A percentile compares a stretch with the other conserved stretches of the same genome.
These are phyloP conservation scores for Aurelia coerulea DNA, from an alignment of 30 jellyfish, hydroid and myxozoan species.

Conservation along the genomic window DNA sequence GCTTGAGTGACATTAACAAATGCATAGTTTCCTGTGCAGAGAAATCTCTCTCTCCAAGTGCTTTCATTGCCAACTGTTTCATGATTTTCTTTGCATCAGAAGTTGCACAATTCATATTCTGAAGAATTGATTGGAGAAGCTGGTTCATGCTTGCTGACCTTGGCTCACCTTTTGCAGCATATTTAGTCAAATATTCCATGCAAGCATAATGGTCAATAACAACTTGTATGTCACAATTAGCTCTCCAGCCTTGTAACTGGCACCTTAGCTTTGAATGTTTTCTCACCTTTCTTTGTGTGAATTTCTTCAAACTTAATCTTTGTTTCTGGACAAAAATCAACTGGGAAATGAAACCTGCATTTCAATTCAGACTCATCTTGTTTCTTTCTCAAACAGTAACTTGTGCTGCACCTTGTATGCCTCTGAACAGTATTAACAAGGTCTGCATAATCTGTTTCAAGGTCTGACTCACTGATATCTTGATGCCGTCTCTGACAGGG, in stretches of 20 bases:
- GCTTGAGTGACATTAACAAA: no score
- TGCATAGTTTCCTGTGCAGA: slow-evolving; percentile 35
- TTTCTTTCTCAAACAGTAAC: no score
- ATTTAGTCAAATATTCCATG: slow-evolving; percentile 46
- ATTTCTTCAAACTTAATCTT: no score
- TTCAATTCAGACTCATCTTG: no score
- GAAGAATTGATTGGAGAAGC: no score
- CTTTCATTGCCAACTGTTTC: slow-evolving; percentile 5
- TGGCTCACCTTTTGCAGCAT: slow-evolving; percentile 60
- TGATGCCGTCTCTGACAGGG: slow-evolving; percentile 17
- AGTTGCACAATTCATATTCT: no score
- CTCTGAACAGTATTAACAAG: slow-evolving; percentile 44
- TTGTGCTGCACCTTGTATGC: no score
- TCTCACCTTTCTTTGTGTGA: no score
- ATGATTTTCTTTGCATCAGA: slow-evolving; percentile 5
- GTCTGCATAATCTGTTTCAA: slow-evolving; percentile 18
- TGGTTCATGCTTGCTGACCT: not conserved
- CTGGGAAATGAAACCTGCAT: no score
- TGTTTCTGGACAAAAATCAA: no score
- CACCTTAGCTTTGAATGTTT: not conserved
- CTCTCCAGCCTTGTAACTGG: slow-evolving; percentile 58
- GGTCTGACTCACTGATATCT: not conserved
- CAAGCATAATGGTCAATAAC: slow-evolving; percentile 35
- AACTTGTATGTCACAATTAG: slow-evolving; percentile 36
- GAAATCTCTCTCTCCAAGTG: slow-evolving; percentile 16